Evolutionary conservation across 2,797 vertebrate species (phyloP).

Genomic region (Pitangus sulphuratus): DNA sequence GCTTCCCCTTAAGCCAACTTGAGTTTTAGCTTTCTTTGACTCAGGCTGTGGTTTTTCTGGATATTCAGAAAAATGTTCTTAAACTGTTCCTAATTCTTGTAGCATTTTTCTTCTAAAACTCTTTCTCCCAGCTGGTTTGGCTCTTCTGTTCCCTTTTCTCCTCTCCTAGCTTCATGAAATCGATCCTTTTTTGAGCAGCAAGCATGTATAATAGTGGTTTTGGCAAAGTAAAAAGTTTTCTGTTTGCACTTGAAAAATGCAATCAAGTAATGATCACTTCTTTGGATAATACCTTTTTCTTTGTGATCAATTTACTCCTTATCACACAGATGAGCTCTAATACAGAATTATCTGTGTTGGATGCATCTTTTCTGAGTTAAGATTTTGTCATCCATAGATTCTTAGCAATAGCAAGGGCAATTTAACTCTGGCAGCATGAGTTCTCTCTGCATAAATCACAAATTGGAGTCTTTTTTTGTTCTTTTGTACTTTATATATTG

Average conservation of each 20-base stretch:
- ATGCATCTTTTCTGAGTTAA: slow-evolving; percentile 25
- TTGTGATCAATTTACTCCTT: slow-evolving; percentile 38
- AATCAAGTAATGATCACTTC: slow-evolving; percentile 5
- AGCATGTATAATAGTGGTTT: not conserved
- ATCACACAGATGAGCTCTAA: slow-evolving; percentile 14
- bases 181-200: not conserved
- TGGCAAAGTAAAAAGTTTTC: not conserved
- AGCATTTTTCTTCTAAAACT: slow-evolving; percentile 11
- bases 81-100: not conserved
- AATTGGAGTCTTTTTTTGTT: not conserved
- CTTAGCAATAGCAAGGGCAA: slow-evolving; percentile 53
- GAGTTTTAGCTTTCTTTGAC: not conserved
- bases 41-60: not conserved
- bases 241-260: slow-evolving; percentile 29
- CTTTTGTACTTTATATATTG: not conserved
- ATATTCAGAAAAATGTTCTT: slow-evolving; percentile 19
- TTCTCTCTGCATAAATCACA: slow-evolving; percentile 20
- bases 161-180: not conserved
- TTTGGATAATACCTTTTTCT: not conserved
- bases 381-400: slow-evolving; percentile 21
- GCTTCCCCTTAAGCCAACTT: not conserved
- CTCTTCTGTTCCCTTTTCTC: not conserved
- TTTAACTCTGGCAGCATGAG: slow-evolving; percentile 41
- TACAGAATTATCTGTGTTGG: slow-evolving; percentile 29
- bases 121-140: not conserved